Percentiles rank a stretch among this genome's conserved stretches.
These are phyloP conservation scores for Lota lota DNA, from an alignment of 2,113 vertebrate species.

Conservation along the genomic window DNA sequence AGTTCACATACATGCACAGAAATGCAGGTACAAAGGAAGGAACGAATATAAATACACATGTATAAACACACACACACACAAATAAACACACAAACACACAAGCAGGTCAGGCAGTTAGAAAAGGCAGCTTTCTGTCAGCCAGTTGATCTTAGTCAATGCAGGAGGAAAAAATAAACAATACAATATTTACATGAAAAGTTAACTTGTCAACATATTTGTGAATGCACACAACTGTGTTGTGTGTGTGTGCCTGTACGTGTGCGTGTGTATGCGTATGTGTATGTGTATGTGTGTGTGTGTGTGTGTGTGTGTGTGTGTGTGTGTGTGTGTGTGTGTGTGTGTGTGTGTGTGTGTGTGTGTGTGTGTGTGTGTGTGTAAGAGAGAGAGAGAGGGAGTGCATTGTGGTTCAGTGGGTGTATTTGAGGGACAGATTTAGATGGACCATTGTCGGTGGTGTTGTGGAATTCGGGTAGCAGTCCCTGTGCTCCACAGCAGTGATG, in stretches of 20 bases:
- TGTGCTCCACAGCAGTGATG: not conserved
- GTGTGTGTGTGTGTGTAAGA: not conserved
- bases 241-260: not conserved
- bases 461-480: not conserved
- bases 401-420: not conserved
- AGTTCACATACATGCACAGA: not conserved
- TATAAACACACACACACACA: constrained; percentile 16
- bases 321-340: not conserved
- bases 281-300: constrained; percentile 23
- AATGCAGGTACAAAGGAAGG: constrained; percentile 3
- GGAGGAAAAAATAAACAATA: no score
- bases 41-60: not conserved
- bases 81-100: constrained; percentile 1
- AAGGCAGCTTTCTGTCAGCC: no score
- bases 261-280: constrained; percentile 15
- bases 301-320: constrained; percentile 1
- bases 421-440: not conserved
- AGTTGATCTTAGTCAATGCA: no score
- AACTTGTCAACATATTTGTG: no score
- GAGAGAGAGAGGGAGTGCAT: not conserved
- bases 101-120: not conserved
- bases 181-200: no score
- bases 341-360: not conserved
- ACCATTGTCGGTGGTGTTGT: not conserved
- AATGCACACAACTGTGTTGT: no score